Conservation (phyloP, 2,113 vertebrate species). For the Grus americana region DNA sequence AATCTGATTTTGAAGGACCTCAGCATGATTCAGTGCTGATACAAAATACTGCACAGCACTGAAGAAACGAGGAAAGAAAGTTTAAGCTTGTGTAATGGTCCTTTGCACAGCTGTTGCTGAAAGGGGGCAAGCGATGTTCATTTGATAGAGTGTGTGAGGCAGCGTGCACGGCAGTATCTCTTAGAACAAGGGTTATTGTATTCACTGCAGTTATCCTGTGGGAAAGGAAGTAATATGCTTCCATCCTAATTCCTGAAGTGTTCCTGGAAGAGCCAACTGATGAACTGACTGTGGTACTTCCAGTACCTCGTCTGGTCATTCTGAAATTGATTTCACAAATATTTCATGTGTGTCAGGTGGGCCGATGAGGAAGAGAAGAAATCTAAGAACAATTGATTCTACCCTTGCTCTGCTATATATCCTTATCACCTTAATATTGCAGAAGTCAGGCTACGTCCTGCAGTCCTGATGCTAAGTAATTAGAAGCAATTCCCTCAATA, state of each 20-base stretch:
- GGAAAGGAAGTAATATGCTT: neutral
- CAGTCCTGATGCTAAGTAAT: neutral
- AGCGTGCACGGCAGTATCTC: rapidly evolving
- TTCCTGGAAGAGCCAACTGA: neutral
- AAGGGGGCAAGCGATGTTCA: neutral
- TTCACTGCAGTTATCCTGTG: neutral
- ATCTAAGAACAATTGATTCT: conserved; percentile 27
- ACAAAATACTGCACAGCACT: neutral
- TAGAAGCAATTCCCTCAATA: neutral
- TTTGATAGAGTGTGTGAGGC: neutral
- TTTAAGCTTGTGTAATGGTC: neutral
- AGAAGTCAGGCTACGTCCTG: neutral
- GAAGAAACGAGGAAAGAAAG: neutral
- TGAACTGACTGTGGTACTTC: neutral
- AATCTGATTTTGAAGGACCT: neutral
- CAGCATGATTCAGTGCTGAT: neutral
- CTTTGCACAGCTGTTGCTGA: neutral
- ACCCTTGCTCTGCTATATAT: neutral
- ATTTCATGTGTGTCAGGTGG: conserved; percentile 8
- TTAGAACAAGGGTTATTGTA: neutral
- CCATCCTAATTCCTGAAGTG: neutral
- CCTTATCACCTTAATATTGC: neutral
- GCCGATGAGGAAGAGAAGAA: neutral
- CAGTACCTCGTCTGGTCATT: neutral
- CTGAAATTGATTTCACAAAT: conserved; percentile 32